Evolutionary conservation across 2,888 invertebrate species (phyloP).

Genomic region (Dione vanillae): DNA sequence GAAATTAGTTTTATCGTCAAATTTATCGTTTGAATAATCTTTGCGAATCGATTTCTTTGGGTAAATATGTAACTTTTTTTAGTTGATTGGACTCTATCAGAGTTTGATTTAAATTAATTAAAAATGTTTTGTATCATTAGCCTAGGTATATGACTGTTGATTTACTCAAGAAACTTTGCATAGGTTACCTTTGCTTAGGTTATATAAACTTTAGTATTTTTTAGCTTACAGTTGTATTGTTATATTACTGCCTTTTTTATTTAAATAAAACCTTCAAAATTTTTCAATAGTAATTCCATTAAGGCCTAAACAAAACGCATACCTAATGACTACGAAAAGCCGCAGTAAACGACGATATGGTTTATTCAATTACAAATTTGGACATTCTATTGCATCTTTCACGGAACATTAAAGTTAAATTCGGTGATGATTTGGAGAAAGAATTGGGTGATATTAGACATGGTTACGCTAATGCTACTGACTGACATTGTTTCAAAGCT

Average conservation of each 20-base stretch:
- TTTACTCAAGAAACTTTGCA: background rate
- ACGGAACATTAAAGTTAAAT: slow-evolving; percentile 39
- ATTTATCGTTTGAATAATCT: background rate
- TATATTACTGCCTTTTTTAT: no score
- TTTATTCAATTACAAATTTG: slow-evolving; percentile 65
- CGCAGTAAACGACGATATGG: slow-evolving; percentile 66
- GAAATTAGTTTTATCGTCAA: slow-evolving; percentile 18
- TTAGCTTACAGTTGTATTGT: no score
- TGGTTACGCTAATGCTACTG: slow-evolving; percentile 22
- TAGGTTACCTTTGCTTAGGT: no score
- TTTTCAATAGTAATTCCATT: background rate
- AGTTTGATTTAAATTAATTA: background rate
- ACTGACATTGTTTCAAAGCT: slow-evolving; percentile 14
- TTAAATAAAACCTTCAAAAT: background rate
- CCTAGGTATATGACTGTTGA: background rate
- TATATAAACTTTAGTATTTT: no score
- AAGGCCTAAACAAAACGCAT: background rate
- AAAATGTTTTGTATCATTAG: background rate
- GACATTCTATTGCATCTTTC: slow-evolving; percentile 33
- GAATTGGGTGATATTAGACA: slow-evolving; percentile 17
- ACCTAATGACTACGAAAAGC: slow-evolving; percentile 52
- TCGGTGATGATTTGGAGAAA: slow-evolving; percentile 36
- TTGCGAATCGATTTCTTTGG: slow-evolving; percentile 6
- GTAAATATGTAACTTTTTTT: slow-evolving; percentile 14
- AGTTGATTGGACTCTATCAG: slow-evolving; percentile 4